Percentiles rank a stretch among this genome's conserved stretches.
Conservation (phyloP, 1,140 invertebrate genomes). For the Drosophila bifasciata region DNA sequence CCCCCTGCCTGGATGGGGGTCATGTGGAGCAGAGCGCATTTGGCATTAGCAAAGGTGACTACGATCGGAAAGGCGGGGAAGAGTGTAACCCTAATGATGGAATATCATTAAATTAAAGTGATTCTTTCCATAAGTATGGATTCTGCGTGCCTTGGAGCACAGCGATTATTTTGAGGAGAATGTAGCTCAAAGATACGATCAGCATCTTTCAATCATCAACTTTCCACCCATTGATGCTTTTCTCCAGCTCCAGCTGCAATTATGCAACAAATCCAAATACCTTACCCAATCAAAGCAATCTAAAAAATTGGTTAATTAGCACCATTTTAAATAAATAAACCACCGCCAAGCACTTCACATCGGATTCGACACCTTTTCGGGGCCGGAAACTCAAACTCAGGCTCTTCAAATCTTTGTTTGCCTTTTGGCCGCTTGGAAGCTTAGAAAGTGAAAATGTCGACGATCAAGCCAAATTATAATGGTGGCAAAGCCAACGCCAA, state of each 20-base stretch:
- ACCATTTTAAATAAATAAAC: slow-evolving; percentile 46
- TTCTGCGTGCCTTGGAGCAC: too few species aligned
- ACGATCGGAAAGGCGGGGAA: background rate
- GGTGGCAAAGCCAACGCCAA: background rate
- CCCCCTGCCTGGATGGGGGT: slow-evolving; percentile 30
- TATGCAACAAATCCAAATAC: slow-evolving; percentile 8
- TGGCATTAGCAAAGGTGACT: slow-evolving; percentile 20
- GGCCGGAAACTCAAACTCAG: slow-evolving; percentile 30
- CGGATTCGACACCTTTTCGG: slow-evolving; percentile 39
- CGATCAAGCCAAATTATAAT: slow-evolving; percentile 41
- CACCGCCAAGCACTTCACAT: slow-evolving; percentile 10
- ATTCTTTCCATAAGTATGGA: background rate
- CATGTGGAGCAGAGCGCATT: slow-evolving; percentile 37
- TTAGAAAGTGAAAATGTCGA: slow-evolving; percentile 54
- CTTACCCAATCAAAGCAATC: slow-evolving; percentile 25
- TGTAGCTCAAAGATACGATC: too few species aligned
- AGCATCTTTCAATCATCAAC: background rate
- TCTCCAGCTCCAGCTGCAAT: background rate
- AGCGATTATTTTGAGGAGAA: too few species aligned
- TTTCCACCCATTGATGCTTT: background rate
- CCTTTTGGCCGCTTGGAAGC: slow-evolving; percentile 12
- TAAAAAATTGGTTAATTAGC: slow-evolving; percentile 44
- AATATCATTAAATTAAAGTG: slow-evolving; percentile 5
- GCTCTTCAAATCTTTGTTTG: slow-evolving; percentile 19
- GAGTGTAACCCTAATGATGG: slow-evolving; percentile 16